phyloP scores from a whole-genome alignment of 2,888 invertebrate species.

The Orchestes rusci region DNA sequence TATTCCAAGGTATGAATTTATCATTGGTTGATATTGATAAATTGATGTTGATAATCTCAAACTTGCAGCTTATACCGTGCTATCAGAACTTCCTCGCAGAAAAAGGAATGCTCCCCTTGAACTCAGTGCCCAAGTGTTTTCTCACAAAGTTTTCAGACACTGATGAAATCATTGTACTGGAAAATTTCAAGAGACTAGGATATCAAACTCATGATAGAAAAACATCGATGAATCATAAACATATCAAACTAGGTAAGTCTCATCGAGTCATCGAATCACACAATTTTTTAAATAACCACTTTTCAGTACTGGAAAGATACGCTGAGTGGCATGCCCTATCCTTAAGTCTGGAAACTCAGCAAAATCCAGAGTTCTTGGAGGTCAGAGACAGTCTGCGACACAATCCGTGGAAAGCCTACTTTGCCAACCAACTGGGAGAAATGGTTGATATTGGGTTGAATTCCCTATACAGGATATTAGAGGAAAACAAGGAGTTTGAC shows the following conservation, averaged over 20 bases:
- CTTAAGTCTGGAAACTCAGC: conserved; percentile 16
- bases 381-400: conserved; percentile 9
- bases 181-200: conserved; percentile 17
- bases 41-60: background rate
- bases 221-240: conserved; percentile 13
- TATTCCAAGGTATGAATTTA: conserved; percentile 14
- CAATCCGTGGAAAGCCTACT: conserved; percentile 15
- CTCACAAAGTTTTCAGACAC: conserved; percentile 16
- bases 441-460: conserved; percentile 12
- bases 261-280: no score
- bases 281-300: no score
- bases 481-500: conserved; percentile 6
- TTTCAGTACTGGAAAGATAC: conserved; percentile 21
- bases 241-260: conserved; percentile 4
- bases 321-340: conserved; percentile 23
- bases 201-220: conserved; percentile 13
- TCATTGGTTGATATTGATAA: no score
- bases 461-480: conserved; percentile 9
- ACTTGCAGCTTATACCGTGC: conserved; percentile 11
- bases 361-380: conserved; percentile 10
- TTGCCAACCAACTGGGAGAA: conserved; percentile 10
- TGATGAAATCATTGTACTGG: conserved; percentile 19
- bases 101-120: conserved; percentile 9
- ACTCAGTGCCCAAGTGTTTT: conserved; percentile 16
- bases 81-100: conserved; percentile 17